Percentiles rank a stretch among this genome's conserved stretches.
Evolutionary conservation across 2,797 vertebrate genomes (phyloP).

Genomic region (Coranthus polyacanthus): DNA sequence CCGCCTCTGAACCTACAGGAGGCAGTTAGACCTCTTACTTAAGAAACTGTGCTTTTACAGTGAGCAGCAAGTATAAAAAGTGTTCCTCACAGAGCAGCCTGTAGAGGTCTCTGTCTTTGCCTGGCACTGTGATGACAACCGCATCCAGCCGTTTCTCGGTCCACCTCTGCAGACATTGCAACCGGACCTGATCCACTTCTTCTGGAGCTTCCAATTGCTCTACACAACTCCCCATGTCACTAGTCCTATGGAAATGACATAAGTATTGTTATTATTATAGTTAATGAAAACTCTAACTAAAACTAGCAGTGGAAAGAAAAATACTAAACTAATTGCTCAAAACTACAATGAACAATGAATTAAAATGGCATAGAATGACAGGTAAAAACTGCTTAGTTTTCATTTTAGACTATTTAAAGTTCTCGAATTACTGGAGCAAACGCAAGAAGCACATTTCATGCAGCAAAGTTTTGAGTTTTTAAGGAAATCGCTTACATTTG

Average conservation of each 20-base stretch:
- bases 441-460: not conserved
- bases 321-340: not conserved
- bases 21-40: slow-evolving; percentile 5
- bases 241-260: slow-evolving; percentile 50
- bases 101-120: slow-evolving; percentile 78
- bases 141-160: slow-evolving; percentile 76
- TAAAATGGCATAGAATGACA: too few species aligned
- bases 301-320: not conserved
- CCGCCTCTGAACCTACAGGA: not conserved
- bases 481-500: slow-evolving; percentile 76
- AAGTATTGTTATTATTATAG: too few species aligned
- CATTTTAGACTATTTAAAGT: too few species aligned
- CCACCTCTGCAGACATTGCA: slow-evolving; percentile 82
- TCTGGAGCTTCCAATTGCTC: slow-evolving; percentile 65
- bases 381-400: too few species aligned
- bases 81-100: slow-evolving; percentile 80
- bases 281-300: too few species aligned
- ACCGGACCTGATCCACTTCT: slow-evolving; percentile 72
- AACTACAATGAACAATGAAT: too few species aligned
- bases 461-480: not conserved
- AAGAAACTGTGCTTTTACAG: slow-evolving; percentile 19
- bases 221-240: slow-evolving; percentile 38
- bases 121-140: slow-evolving; percentile 69
- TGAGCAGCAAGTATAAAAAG: not conserved
- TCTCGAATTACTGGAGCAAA: too few species aligned